phyloP scores from a whole-genome alignment of 2,797 vertebrate species.

The Sebastes matsubarae region DNA sequence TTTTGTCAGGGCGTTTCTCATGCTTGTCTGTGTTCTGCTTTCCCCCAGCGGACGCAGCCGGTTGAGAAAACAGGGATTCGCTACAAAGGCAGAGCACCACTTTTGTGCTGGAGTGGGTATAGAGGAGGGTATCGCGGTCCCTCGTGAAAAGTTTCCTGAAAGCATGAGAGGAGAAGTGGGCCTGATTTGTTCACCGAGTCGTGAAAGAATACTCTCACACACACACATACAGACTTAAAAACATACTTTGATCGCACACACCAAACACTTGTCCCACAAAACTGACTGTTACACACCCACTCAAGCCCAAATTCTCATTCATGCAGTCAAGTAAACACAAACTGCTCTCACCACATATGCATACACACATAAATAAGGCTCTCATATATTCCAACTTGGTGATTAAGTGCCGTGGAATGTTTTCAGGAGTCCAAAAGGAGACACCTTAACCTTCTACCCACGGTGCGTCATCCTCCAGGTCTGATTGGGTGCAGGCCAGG shows the following conservation, averaged over 20 bases:
- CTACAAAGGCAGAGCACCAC: slow-evolving; percentile 56
- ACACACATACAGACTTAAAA: slow-evolving; percentile 17
- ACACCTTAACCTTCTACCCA: slow-evolving; percentile 32
- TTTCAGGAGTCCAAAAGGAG: slow-evolving; percentile 43
- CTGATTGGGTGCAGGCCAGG: slow-evolving; percentile 43
- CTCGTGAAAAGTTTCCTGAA: slow-evolving; percentile 50
- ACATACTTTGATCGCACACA: slow-evolving; percentile 39
- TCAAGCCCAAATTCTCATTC: not conserved
- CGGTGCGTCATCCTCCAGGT: slow-evolving; percentile 41
- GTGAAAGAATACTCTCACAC: slow-evolving; percentile 28
- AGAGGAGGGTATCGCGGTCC: slow-evolving; percentile 50
- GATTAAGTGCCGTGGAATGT: slow-evolving; percentile 65
- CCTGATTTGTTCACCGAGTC: slow-evolving; percentile 38
- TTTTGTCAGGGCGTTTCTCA: slow-evolving; percentile 65
- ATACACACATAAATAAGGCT: slow-evolving; percentile 10
- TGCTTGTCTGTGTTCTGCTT: slow-evolving; percentile 60
- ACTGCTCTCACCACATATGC: not conserved
- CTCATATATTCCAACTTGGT: slow-evolving; percentile 12
- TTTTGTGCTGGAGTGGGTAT: slow-evolving; percentile 46
- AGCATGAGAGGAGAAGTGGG: slow-evolving; percentile 37
- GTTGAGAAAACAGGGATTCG: slow-evolving; percentile 51
- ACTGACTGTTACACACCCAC: not conserved
- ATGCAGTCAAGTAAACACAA: slow-evolving; percentile 18
- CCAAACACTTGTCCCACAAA: slow-evolving; percentile 29
- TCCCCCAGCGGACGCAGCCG: slow-evolving; percentile 47